Evolutionary conservation across 2,888 invertebrate genomes (phyloP).

Genomic region (Drosophila falleni): DNA sequence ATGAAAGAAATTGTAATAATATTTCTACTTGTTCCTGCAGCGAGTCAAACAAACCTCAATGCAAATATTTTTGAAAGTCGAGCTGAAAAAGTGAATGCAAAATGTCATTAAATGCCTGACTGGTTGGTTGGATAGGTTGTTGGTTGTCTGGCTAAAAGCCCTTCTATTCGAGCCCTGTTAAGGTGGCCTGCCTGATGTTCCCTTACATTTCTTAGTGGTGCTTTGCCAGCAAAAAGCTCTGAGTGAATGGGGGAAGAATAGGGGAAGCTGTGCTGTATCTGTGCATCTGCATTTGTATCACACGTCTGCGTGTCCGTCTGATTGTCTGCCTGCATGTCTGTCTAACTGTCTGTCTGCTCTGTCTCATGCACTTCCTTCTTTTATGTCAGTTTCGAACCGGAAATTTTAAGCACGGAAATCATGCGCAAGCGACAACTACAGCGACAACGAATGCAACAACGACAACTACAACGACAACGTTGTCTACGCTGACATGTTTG

Average conservation of each 20-base stretch:
- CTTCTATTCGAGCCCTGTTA: background rate
- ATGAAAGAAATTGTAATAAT: conserved; percentile 43
- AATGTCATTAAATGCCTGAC: conserved; percentile 57
- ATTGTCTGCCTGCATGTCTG: conserved; percentile 29
- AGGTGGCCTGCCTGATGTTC: conserved; percentile 19
- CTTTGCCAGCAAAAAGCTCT: conserved; percentile 20
- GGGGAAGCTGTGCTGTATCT: conserved; percentile 7
- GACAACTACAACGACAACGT: conserved; percentile 23
- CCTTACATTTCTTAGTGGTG: conserved; percentile 13
- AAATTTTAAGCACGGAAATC: conserved; percentile 76
- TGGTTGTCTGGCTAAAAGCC: conserved; percentile 16
- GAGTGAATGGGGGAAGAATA: background rate
- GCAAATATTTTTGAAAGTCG: conserved; percentile 46
- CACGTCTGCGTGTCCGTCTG: conserved; percentile 12
- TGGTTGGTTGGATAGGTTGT: conserved; percentile 20
- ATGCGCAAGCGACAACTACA: conserved; percentile 61
- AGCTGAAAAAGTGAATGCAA: conserved; percentile 41
- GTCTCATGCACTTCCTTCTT: conserved; percentile 51
- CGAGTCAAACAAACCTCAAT: conserved; percentile 31
- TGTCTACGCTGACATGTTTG: conserved; percentile 49
- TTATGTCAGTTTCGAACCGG: conserved; percentile 73
- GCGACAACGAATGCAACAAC: conserved; percentile 1
- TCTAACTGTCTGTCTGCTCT: conserved; percentile 32
- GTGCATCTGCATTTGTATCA: conserved; percentile 47
- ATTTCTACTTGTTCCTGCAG: conserved; percentile 35